Evolutionary conservation across 2,888 invertebrate species (phyloP).

Genomic region (Melieria picta): DNA sequence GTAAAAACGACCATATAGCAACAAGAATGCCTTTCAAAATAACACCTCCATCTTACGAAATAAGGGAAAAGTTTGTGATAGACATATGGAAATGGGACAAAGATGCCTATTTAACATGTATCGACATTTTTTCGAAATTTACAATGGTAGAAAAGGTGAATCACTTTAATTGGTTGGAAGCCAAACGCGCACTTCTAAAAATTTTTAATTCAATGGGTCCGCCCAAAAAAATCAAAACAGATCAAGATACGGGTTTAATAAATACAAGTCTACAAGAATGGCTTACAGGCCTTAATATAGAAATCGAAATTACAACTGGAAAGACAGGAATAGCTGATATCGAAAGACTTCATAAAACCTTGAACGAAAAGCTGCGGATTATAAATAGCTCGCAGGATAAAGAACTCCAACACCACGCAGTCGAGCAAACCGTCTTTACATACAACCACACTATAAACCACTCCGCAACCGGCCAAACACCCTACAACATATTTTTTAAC

Average conservation of each 20-base stretch:
- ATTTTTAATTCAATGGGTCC: slow-evolving; percentile 34
- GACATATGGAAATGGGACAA: slow-evolving; percentile 41
- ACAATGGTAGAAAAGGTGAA: slow-evolving; percentile 33
- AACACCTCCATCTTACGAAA: slow-evolving; percentile 29
- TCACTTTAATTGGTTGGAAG: slow-evolving; percentile 31
- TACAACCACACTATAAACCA: not conserved
- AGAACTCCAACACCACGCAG: not conserved
- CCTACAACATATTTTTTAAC: not conserved
- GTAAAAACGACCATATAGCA: slow-evolving; percentile 37
- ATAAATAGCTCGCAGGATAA: not conserved
- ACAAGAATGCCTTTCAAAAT: slow-evolving; percentile 38
- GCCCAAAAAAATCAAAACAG: slow-evolving; percentile 25
- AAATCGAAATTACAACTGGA: not conserved
- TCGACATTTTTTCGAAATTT: slow-evolving; percentile 37
- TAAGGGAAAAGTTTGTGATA: slow-evolving; percentile 25
- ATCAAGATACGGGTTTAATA: slow-evolving; percentile 30
- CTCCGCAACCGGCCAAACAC: not conserved
- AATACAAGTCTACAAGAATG: slow-evolving; percentile 22
- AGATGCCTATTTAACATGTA: slow-evolving; percentile 36
- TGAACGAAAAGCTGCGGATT: not conserved
- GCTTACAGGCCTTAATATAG: not conserved
- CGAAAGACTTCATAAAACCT: not conserved
- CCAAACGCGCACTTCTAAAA: slow-evolving; percentile 30
- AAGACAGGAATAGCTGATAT: not conserved
- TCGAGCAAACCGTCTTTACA: not conserved